Evolutionary conservation across 2,113 vertebrate species (phyloP).

Genomic region (Sciurus niger): DNA sequence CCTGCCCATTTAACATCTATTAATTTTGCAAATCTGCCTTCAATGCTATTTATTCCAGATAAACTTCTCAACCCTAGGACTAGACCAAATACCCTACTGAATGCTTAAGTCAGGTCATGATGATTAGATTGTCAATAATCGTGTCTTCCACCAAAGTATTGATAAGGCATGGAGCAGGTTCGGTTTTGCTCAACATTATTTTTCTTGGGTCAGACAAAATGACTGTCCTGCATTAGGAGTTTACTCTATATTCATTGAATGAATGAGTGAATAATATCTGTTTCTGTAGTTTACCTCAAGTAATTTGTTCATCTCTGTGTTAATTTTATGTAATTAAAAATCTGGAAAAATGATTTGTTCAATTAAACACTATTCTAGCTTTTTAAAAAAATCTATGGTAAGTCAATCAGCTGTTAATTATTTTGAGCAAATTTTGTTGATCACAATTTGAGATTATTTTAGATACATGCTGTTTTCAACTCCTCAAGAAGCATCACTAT

Average conservation of each 20-base stretch:
- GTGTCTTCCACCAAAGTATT: neutral
- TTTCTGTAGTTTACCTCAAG: neutral
- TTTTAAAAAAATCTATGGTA: neutral
- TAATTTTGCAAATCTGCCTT: neutral
- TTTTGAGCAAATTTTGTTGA: neutral
- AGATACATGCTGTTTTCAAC: neutral
- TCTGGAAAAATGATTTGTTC: neutral
- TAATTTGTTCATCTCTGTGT: neutral
- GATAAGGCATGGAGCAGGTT: neutral
- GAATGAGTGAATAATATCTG: neutral
- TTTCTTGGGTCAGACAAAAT: neutral
- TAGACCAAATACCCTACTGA: no score
- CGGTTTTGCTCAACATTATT: neutral
- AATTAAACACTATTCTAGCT: neutral
- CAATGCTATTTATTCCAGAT: neutral
- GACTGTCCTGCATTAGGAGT: neutral
- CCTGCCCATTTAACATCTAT: neutral
- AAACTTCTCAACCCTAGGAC: neutral
- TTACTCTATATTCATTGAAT: neutral
- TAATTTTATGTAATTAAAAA: neutral
- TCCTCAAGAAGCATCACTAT: neutral
- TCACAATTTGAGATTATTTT: neutral
- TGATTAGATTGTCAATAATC: neutral
- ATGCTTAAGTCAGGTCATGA: neutral
- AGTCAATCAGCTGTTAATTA: neutral